Conservation (phyloP, 2,797 vertebrate genomes). For the Arnoldichthys spilopterus region DNA sequence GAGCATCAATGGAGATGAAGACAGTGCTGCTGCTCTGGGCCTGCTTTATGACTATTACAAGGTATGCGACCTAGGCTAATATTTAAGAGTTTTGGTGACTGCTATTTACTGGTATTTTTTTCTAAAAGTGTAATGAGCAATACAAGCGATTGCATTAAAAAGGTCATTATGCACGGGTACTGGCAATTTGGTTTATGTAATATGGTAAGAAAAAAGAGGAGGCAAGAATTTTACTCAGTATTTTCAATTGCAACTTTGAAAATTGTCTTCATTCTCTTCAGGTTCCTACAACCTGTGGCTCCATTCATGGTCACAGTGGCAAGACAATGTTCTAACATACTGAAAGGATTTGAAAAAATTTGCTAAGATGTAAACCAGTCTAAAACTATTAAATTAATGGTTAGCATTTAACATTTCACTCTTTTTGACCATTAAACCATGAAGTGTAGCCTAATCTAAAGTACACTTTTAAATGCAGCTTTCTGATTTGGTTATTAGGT, state of each 20-base stretch:
- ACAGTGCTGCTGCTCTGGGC: conserved; percentile 93
- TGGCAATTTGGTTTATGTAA: neutral
- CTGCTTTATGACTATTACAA: conserved; percentile 97
- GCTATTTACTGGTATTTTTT: no score
- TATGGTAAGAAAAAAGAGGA: neutral
- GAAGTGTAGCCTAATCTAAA: neutral
- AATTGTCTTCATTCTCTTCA: neutral
- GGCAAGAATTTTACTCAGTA: neutral
- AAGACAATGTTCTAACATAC: neutral
- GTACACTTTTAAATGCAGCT: neutral
- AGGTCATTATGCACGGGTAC: neutral
- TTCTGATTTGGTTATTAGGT: conserved; percentile 11
- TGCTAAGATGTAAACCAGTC: neutral
- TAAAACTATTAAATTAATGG: neutral
- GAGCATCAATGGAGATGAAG: conserved; percentile 99
- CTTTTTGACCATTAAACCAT: neutral
- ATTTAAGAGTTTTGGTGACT: neutral
- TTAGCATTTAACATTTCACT: neutral
- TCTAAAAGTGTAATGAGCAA: no score
- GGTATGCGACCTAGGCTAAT: conserved; percentile 65
- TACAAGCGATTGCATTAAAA: no score
- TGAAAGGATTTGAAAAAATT: neutral
- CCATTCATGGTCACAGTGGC: neutral
- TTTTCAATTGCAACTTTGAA: neutral
- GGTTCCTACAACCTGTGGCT: neutral